A percentile compares a stretch with the other conserved stretches of the same genome.
phyloP scores from a whole-genome alignment of 1,140 invertebrate species.

The Drusus annulatus region DNA sequence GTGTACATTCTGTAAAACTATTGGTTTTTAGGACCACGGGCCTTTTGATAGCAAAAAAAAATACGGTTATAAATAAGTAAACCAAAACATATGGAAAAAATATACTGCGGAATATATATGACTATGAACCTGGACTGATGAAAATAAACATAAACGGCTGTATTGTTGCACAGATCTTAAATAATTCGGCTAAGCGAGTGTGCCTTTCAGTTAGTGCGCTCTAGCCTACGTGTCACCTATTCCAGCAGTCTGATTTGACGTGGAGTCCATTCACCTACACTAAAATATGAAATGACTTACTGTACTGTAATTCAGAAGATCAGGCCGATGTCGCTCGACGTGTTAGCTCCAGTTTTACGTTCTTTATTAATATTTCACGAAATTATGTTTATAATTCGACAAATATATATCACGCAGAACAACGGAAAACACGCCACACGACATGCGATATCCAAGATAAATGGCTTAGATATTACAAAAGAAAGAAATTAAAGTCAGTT shows the following conservation, averaged over 20 bases:
- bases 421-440: constrained; percentile 50
- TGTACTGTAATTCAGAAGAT: constrained; percentile 54
- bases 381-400: constrained; percentile 34
- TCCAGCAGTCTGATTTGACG: constrained; percentile 51
- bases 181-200: constrained; percentile 17
- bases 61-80: constrained; percentile 27
- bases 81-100: constrained; percentile 51
- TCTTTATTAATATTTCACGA: constrained; percentile 34
- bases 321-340: constrained; percentile 48
- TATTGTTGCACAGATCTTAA: constrained; percentile 6
- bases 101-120: constrained; percentile 8
- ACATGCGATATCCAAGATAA: constrained; percentile 47
- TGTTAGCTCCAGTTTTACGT: constrained; percentile 52
- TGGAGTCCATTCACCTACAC: constrained; percentile 51
- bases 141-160: constrained; percentile 10
- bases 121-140: not conserved
- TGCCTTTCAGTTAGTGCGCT: constrained; percentile 33
- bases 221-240: constrained; percentile 54
- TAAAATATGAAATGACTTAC: constrained; percentile 47
- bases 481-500: constrained; percentile 18
- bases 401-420: constrained; percentile 47
- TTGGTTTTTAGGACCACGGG: not conserved
- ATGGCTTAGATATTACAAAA: constrained; percentile 38
- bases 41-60: constrained; percentile 7
- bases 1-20: constrained; percentile 18